A percentile compares a stretch with the other conserved stretches of the same genome.
Conservation (phyloP, 2,797 vertebrate genomes). For the Orestias chungarensis region DNA sequence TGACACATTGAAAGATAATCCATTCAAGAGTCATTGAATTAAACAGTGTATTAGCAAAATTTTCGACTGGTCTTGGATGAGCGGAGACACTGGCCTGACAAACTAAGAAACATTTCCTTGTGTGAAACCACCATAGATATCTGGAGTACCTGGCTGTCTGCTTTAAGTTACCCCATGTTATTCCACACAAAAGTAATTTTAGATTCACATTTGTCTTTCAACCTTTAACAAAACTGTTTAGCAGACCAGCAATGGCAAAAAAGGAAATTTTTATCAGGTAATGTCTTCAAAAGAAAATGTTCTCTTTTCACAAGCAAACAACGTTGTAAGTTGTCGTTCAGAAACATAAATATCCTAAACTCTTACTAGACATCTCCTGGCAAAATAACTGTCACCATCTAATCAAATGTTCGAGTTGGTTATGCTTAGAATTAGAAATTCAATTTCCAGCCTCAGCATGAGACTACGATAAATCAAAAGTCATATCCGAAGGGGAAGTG, state of each 20-base stretch:
- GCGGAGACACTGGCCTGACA: too few species aligned
- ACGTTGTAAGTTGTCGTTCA: slow-evolving; percentile 4
- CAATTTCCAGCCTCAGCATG: slow-evolving; percentile 36
- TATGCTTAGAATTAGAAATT: slow-evolving; percentile 46
- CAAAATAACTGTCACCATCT: slow-evolving; percentile 29
- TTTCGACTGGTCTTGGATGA: neutral
- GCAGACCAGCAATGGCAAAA: neutral
- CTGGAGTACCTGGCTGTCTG: too few species aligned
- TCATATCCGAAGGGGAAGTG: slow-evolving; percentile 64
- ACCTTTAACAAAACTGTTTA: slow-evolving; percentile 12
- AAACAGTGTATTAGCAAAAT: neutral
- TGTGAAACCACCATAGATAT: too few species aligned
- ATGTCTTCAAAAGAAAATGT: slow-evolving; percentile 13
- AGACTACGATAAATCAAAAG: slow-evolving; percentile 53
- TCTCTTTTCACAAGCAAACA: slow-evolving; percentile 11
- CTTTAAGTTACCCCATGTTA: too few species aligned
- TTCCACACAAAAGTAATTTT: slow-evolving; percentile 3
- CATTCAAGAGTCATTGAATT: neutral
- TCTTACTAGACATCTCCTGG: slow-evolving; percentile 26
- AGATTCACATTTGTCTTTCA: slow-evolving; percentile 18
- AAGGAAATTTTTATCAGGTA: neutral
- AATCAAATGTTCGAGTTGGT: slow-evolving; percentile 45
- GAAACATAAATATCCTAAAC: slow-evolving; percentile 13
- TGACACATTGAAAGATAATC: slow-evolving; percentile 5
- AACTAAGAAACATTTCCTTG: too few species aligned